phyloP scores from a whole-genome alignment of 2,113 vertebrate genomes.

The Pseudopipra pipra region DNA sequence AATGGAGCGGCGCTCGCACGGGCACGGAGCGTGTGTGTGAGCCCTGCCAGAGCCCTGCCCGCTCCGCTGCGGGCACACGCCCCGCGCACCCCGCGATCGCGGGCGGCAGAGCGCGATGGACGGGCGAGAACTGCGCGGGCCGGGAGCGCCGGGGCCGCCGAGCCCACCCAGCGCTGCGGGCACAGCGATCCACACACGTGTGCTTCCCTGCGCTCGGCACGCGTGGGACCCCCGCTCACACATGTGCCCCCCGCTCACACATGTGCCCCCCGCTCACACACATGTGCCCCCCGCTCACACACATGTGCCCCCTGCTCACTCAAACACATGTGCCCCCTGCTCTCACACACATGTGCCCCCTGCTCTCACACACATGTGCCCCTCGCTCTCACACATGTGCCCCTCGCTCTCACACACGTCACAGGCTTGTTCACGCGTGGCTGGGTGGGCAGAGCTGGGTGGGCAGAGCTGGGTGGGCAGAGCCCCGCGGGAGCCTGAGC shows the following conservation, averaged over 20 bases:
- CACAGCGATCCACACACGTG: background rate
- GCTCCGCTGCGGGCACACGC: background rate
- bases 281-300: background rate
- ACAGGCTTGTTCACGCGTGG: background rate
- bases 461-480: background rate
- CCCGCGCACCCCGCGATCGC: background rate
- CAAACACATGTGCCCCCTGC: background rate
- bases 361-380: background rate
- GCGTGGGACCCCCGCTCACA: background rate
- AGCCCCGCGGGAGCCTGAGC: background rate
- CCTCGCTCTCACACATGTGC: no score
- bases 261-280: background rate
- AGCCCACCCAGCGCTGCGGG: background rate
- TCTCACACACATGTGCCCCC: no score
- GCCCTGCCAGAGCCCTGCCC: background rate
- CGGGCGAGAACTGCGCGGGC: background rate
- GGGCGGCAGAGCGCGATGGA: background rate
- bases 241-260: background rate
- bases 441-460: background rate
- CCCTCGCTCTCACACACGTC: background rate
- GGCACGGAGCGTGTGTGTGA: background rate
- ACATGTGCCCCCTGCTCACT: background rate
- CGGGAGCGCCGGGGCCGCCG: background rate
- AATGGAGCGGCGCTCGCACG: background rate
- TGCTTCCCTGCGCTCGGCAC: background rate